Evolutionary conservation across 2,888 invertebrate genomes (phyloP), one percentile per base, ranked within the genome.

Genomic region (Mythimna ferrago): DNA sequence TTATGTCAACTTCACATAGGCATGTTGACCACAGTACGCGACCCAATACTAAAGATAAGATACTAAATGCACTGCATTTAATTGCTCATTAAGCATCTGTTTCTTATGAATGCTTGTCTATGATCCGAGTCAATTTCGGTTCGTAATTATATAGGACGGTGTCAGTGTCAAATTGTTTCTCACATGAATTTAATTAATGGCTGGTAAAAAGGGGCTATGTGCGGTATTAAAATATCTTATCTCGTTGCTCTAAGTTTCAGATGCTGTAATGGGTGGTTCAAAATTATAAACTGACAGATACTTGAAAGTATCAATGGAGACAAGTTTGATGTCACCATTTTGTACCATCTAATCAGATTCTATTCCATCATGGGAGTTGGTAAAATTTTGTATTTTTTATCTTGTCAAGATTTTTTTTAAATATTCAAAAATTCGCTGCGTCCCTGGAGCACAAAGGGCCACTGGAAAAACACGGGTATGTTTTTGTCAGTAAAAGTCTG

Each of bases 31-130:
- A 80, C 38, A 66, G 26, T 32, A 38, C 61, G 71, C 65, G 66
- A 76, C 54, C 70, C 71, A 81, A 80, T 80, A 82, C 78, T 57
- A 69, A 2, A 81, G 81, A 88, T 81, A 87, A 79, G 73, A 75
- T 80, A 75, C 78, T 82, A 57, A 66, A 76, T 68, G 76, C 78
- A 76, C 77, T 87, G 84, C 86, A 86, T 82, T 91, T 90, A 86
- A 94, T 90, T 90, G 88, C 87, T 85, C 89, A 88, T 87, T 86
- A 89, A 88, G 89, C 95, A 95, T 95, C 94, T 95, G 95, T 89
- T 92, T 91, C 88, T 88, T 89, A 93, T 93, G 92, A 93, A 93
- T 91, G 89, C 70, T 71, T 71, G 83, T 89, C 89, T 91, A 90
- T 88, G 88, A 89, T 88, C 87, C 82, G 74, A 84, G 82, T 76